Evolutionary conservation across 2,113 vertebrate species (phyloP), one percentile per base, ranked within the genome.

Genomic region (Urocynchramus pylzowi): DNA sequence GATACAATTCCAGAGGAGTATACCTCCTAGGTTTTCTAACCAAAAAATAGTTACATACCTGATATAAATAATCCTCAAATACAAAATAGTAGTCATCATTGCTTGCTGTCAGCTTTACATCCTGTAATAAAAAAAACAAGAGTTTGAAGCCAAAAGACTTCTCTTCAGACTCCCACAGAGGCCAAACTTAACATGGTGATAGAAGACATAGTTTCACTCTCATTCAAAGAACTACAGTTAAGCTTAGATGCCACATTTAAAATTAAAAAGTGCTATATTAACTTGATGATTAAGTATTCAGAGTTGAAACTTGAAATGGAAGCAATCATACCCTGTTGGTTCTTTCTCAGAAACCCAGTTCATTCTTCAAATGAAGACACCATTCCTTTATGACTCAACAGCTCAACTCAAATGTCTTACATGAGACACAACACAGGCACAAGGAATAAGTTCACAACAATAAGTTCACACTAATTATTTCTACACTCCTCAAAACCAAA

Each of bases 51-150:
- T 69, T 54, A 97, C 98, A 87, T 96, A 99, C 99, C 98, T 99
- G 99, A 98, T 99, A 99, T 84, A 99, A 98, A 97, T 99, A 99
- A 96, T 99, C 99, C 97, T 99, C 99, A 98, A 99, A 99, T 78
- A 99, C 99, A 98, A 99, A 99, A 98, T 99, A 99, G 96, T 99
- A 99, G 97, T 99, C 99, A 77, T 99, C 99, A 3, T 99, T 99
- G 96, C 99, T 99, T 94, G 99, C 99, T 19, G 99, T 99, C 91
- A 99, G 98, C 96, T 99, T 99, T 91, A 99, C 99, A 96, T 99
- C 99, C 99, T 99, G 94, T 16, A 97, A 98, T 94, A 20, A 89
- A 96, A 97, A 94, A 74, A 47, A 65, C 1, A 92, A 42, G 27
- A 69, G 5, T 77, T 42, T 76, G 47, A 90, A 90, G 31, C 7